Base-by-base conservation (phyloP, 2,888 invertebrate species). In the Panopea generosa region DNA sequence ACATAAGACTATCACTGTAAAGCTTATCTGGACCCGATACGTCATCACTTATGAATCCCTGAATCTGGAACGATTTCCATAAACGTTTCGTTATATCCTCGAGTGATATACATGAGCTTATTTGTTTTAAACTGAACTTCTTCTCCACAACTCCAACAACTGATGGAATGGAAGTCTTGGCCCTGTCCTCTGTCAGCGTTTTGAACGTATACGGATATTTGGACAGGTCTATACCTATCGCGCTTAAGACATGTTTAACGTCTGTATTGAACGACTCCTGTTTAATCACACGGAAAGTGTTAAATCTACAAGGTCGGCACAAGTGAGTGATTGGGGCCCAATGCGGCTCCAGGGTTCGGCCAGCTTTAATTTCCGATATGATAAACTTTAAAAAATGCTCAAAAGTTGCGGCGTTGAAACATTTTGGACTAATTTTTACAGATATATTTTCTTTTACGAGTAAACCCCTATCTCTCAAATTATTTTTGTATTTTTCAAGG, bases 21-120 rank as follows among this genome's bases (percentile, higher is more conserved):
- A 69, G 7, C 6, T 38, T 24, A 11, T 22, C 29, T 1, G 74
- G 74, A 27, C 63, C 7, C 18, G 53, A 29, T 22, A 40, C 50
- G 9, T 59, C 29, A 24, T 66, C 69, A 45, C 73, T 69, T 26
- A 80, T 72, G 61, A 66, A 76, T 24, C 80, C 80, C 52, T 80
- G 80, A 27, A 80, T 80, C 56, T 80, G 80, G 18, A 80, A 76
- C 7, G 80, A 55, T 52, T 73, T 76, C 80, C 80, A 80, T 1
- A 76, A 26, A 20, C 80, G 33, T 53, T 22, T 18, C 18, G 50
- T 50, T 0, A 69, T 45, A 40, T 69, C 72, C 18, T 55, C 40
- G 7, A 53, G 47, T 0, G 50, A 26, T 7, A 73, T 69, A 22
- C 80, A 80, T 11, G n/a, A 40, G 14, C 40, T 55, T 7, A 76